Evolutionary conservation across 2,888 invertebrate genomes (phyloP).

Genomic region (Aphelenchoides bicaudatus): DNA sequence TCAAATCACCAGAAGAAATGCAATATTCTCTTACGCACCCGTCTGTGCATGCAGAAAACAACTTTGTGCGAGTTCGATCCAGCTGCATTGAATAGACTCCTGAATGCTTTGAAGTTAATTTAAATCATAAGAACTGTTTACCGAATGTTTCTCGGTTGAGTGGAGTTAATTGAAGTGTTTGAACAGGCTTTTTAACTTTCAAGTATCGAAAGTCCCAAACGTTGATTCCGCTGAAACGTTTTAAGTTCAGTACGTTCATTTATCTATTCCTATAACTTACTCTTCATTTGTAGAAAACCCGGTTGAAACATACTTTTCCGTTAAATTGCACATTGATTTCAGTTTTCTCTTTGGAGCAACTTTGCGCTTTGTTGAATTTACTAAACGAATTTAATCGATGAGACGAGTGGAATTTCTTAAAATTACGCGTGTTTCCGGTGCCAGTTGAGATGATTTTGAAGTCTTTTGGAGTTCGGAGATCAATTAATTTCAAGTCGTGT

Average conservation of each 20-base stretch:
- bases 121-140: not conserved
- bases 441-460: too few relatives aligned
- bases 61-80: not conserved
- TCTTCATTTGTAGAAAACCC: not conserved
- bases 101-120: not conserved
- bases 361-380: too few relatives aligned
- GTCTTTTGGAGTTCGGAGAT: too few relatives aligned
- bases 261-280: not conserved
- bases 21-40: not conserved
- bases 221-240: constrained; percentile 12
- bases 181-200: not conserved
- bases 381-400: too few relatives aligned
- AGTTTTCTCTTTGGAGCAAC: too few relatives aligned
- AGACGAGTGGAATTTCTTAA: too few relatives aligned
- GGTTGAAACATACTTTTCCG: not conserved
- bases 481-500: too few relatives aligned
- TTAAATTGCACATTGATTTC: not conserved
- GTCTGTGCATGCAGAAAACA: constrained; percentile 3
- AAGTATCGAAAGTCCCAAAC: constrained; percentile 13
- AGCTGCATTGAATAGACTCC: not conserved
- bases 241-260: not conserved
- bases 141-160: not conserved
- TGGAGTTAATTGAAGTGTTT: not conserved
- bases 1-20: not conserved
- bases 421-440: too few relatives aligned